Base-by-base conservation (phyloP, 2,888 invertebrate genomes). In the Coelinius sp. region DNA sequence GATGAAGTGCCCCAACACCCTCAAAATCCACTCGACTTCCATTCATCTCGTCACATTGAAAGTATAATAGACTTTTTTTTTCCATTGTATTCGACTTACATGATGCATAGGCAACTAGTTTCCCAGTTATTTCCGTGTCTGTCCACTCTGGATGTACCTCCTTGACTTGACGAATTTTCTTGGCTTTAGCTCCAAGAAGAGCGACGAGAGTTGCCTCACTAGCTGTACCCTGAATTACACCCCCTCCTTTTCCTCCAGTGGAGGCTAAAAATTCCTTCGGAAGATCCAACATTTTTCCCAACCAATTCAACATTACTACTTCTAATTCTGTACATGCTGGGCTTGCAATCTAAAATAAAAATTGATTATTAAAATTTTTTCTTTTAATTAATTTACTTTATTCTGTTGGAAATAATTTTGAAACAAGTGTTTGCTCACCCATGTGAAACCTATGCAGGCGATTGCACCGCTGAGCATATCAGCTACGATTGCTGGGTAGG, bases 271-370 rank as follows among this genome's bases (percentile, higher is more conserved):
- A 98, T 78, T 92, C 92, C 17, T 93, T 90, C 0, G 98, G 98
- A 4, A 98, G 89, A 0, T 94, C 93, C 68, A 98, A 85, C 94
- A 97, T 95, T 89, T 97, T 95, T 52, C 96, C 98, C 78, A 98
- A 88, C 98, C 98, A 98, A 88, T 98, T 97, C 84, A 98, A 88
- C 94, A 97, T 97, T 22, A 96, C 93, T 1, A 97, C 97, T 89
- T 98, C 98, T 71, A 98, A 89, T 87, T 98, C 98, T 0, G 98
- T 98, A 85, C 97, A 98, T 0, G 97, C 97, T 0, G 98, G 98
- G 88, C 97, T 96, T 0, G 97, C 94, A 77, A 96, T 95, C 96
- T 96, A 85, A 52, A 38, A 24, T 27, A 68, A 38, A 64, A 5
- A n/a, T n/a, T n/a, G n/a, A n/a, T n/a, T n/a, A n/a, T n/a, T n/a